Evolutionary conservation across 2,888 invertebrate genomes (phyloP), one percentile per base, ranked within the genome.

Genomic region (Spicauda simplicius): DNA sequence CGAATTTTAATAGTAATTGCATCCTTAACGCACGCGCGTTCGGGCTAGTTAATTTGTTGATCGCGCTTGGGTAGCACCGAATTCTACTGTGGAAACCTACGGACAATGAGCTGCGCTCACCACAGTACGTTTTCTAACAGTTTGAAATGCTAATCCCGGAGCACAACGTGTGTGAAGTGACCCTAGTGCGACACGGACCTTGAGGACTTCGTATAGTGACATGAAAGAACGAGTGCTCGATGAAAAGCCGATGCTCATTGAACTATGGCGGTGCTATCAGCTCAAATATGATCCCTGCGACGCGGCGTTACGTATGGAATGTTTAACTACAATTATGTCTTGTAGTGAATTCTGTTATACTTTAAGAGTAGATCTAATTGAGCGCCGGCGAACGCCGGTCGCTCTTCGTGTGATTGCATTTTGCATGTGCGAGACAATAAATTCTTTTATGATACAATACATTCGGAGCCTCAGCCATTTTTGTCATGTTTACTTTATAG

Each of bases 361-460:
- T 73, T 37, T 82, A 79, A 76, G 77, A 76, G 71, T 81, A 82
- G 76, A 75, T 76, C 75, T 76, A 74, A 73, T 74, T 69, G 74
- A 72, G 68, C 65, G 64, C 63, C 56, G 67, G 69, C 58, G 62
- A 10, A 11, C 57, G 70, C 70, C 68, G 72, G 74, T 76, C 78
- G 76, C 78, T 77, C 37, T 12, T 37, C 79, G 75, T 72, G 80
- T 82, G 80, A 80, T 81, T 77, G 84, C 88, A 84, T 87, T 88
- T 82, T 83, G 77, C 87, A 86, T 83, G 91, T 90, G 91, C 90
- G 92, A 91, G 92, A 92, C 92, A 91, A 91, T 92, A 91, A 87
- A 76, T 83, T 81, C 72, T 65, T 73, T 75, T 74, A 68, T 64
- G 57, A 57, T 58, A 64, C 58, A 71, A 19, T 37, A 30, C 45